Base-by-base conservation (phyloP, 2,113 vertebrate genomes). In the Megalops atlanticus region DNA sequence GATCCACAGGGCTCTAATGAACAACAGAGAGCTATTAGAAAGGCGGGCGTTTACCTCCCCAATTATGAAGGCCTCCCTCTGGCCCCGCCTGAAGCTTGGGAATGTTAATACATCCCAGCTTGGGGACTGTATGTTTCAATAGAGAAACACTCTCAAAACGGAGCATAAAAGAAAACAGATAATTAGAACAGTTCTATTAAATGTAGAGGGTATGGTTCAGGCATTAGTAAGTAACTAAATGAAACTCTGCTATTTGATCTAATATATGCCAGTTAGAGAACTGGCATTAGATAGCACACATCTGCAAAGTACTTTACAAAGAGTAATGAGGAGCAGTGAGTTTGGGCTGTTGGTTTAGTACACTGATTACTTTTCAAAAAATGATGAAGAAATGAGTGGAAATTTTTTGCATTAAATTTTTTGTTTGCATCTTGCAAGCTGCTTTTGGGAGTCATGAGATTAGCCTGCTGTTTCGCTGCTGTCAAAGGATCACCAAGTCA, bases 21-120 rank as follows among this genome's bases (percentile, higher is more conserved):
- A 45, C 73, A 40, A 74, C 52, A 68, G 38, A 68, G 49, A 75
- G 71, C 79, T 43, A 81, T 81, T 75, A 81, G 24, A 58, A 75
- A 45, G 40, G 70, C 54, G 16, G 4, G 27, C 27, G 33, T 81
- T 41, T 39, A 24, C 40, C 6, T 68, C 58, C 24, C 74, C 33
- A 81, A 35, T 43, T 47, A 69, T 64, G 36, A 36, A 7, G 18
- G 11, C 39, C 52, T 41, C 71, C 45, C 79, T 4, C 69, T 40
- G n/a, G 35, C 47, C 11, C 43, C 58, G 79, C 58, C 36, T 47
- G 41, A 15, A 74, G 36, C 54, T 81, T 5, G 21, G 18, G n/a
- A 33, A 18, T 24, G 21, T 21, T 33, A n/a, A 14, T 2, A 33
- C 47, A 54, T 36, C 14, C 11, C 16, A 16, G 54, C 31, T 27